Percentiles rank a stretch among this genome's conserved stretches.
phyloP scores from a whole-genome alignment of 2,888 invertebrate genomes.

The Habroteleia sp. region DNA sequence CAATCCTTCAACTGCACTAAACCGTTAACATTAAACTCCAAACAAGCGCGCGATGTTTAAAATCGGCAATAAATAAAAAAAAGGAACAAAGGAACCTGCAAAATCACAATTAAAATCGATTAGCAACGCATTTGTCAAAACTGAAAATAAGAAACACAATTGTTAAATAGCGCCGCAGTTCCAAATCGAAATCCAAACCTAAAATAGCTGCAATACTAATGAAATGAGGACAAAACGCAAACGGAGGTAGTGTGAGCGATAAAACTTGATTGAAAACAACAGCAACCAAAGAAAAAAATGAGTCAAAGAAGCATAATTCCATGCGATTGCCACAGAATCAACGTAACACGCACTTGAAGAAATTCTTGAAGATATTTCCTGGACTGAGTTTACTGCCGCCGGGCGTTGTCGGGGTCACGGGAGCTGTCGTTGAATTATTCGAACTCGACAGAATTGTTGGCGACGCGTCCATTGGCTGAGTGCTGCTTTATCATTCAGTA shows the following conservation, averaged over 20 bases:
- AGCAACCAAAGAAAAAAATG: slow-evolving; percentile 65
- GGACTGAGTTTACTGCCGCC: slow-evolving; percentile 88
- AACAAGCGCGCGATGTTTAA: slow-evolving; percentile 17
- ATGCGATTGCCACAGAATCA: slow-evolving; percentile 71
- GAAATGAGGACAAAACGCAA: slow-evolving; percentile 26
- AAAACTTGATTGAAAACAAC: slow-evolving; percentile 16
- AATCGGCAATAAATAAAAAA: slow-evolving; percentile 4
- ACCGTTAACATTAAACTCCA: slow-evolving; percentile 4
- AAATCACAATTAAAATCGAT: slow-evolving; percentile 20
- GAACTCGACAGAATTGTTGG: slow-evolving; percentile 75
- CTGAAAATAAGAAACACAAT: slow-evolving; percentile 30
- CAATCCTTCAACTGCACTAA: slow-evolving; percentile 6
- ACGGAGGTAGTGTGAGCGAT: no score
- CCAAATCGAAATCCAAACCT: slow-evolving; percentile 56
- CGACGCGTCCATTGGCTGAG: slow-evolving; percentile 76
- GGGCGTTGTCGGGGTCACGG: slow-evolving; percentile 84
- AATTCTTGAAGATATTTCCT: slow-evolving; percentile 96
- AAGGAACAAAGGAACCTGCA: slow-evolving; percentile 31
- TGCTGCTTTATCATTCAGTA: slow-evolving; percentile 72
- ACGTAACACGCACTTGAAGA: slow-evolving; percentile 91
- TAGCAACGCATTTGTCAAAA: slow-evolving; percentile 16
- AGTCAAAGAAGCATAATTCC: slow-evolving; percentile 69
- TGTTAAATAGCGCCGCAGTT: slow-evolving; percentile 21
- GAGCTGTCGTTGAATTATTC: slow-evolving; percentile 80
- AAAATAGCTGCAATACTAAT: slow-evolving; percentile 44